These are phyloP conservation scores for Spodoptera picta DNA, from an alignment of 2,888 invertebrate genomes.

Conservation along the genomic window DNA sequence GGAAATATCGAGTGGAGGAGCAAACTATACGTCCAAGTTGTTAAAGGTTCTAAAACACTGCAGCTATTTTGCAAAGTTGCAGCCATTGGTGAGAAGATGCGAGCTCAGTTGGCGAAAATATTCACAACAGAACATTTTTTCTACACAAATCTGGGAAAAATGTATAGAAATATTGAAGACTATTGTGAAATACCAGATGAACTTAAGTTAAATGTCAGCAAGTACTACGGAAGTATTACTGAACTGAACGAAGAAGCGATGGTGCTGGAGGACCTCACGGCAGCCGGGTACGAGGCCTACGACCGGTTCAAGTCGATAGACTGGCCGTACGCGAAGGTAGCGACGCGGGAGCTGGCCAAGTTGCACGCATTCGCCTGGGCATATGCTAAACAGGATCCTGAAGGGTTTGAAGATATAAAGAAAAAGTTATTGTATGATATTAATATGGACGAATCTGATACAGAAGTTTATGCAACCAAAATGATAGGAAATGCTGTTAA, in stretches of 20 bases:
- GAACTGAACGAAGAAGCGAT: constrained; percentile 66
- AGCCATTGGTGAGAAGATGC: constrained; percentile 61
- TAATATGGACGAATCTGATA: constrained; percentile 2
- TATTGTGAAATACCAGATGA: constrained; percentile 59
- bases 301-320: constrained; percentile 70
- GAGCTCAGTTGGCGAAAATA: constrained; percentile 54
- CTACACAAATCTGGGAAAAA: constrained; percentile 63
- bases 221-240: constrained; percentile 65
- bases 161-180: constrained; percentile 64
- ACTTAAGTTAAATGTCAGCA: constrained; percentile 62
- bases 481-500: constrained; percentile 42
- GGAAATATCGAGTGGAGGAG: constrained; percentile 60
- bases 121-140: constrained; percentile 67
- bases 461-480: constrained; percentile 18
- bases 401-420: constrained; percentile 63
- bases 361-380: constrained; percentile 79
- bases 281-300: constrained; percentile 64
- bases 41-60: constrained; percentile 49
- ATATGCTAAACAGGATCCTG: constrained; percentile 61
- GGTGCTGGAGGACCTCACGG: constrained; percentile 72
- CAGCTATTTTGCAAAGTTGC: constrained; percentile 74
- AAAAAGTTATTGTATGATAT: constrained; percentile 46
- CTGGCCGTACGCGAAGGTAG: constrained; percentile 70
- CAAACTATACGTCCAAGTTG: constrained; percentile 64
- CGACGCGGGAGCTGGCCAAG: constrained; percentile 71